Percentiles rank a stretch among this genome's conserved stretches.
Evolutionary conservation across 2,888 invertebrate genomes (phyloP).

Genomic region (Tromatobia lineatoria): DNA sequence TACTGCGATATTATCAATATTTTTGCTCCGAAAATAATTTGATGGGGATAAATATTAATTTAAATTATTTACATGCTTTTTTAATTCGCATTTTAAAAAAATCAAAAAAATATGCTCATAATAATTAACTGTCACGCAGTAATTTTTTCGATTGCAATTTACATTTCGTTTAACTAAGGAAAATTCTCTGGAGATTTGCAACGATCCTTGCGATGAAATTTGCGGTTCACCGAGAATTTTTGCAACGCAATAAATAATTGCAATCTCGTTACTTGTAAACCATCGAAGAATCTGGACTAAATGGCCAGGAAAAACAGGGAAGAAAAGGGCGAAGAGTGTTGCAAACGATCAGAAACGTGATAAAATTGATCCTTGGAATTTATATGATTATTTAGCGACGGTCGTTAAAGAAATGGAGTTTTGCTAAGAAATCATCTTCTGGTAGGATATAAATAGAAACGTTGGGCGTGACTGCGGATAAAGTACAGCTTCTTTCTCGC

Average conservation of each 20-base stretch:
- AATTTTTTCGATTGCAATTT: too few relatives aligned
- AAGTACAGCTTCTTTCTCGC: slow-evolving; percentile 47
- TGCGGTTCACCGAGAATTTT: neutral
- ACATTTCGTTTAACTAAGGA: too few relatives aligned
- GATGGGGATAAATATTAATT: too few relatives aligned
- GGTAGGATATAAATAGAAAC: slow-evolving; percentile 53
- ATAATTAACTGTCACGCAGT: too few relatives aligned
- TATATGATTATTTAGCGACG: slow-evolving; percentile 3
- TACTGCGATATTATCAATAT: too few relatives aligned
- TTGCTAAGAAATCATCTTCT: slow-evolving; percentile 25
- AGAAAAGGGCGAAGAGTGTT: neutral
- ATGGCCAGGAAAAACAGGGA: neutral
- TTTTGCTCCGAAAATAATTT: too few relatives aligned
- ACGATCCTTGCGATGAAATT: neutral
- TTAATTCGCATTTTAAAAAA: too few relatives aligned
- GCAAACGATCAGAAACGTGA: slow-evolving; percentile 17
- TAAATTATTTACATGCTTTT: too few relatives aligned
- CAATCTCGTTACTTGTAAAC: neutral
- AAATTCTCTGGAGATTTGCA: neutral
- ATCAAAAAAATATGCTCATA: too few relatives aligned
- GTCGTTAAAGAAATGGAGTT: slow-evolving; percentile 1
- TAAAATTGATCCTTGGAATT: slow-evolving; percentile 30
- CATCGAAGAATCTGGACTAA: slow-evolving; percentile 12
- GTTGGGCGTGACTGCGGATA: slow-evolving; percentile 46
- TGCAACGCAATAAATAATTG: neutral